These are phyloP conservation scores for Kryptolebias marmoratus DNA, from an alignment of 2,113 vertebrate species.

Conservation along the genomic window DNA sequence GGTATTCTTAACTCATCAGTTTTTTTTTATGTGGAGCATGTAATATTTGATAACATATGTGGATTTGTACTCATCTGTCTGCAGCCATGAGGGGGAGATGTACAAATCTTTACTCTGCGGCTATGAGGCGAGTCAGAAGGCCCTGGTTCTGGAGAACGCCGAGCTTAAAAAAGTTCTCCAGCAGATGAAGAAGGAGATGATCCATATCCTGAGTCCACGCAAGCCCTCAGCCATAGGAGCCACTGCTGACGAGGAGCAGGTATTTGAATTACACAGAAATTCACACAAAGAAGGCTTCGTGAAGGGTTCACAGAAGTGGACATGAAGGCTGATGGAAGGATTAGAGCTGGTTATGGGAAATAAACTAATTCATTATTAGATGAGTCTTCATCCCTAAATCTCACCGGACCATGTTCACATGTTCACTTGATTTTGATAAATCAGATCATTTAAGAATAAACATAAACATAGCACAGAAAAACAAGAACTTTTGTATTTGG, in stretches of 20 bases:
- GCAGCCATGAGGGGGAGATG: slow-evolving; percentile 94
- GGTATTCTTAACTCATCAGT: slow-evolving; percentile 62
- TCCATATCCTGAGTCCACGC: slow-evolving; percentile 89
- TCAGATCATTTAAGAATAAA: too few relatives aligned
- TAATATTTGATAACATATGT: not conserved
- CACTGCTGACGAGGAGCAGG: slow-evolving; percentile 84
- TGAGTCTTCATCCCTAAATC: too few relatives aligned
- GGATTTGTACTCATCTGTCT: slow-evolving; percentile 52
- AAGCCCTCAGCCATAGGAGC: slow-evolving; percentile 83
- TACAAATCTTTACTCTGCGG: slow-evolving; percentile 90
- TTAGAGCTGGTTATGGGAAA: not conserved
- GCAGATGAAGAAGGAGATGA: slow-evolving; percentile 98
- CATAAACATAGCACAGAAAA: too few relatives aligned
- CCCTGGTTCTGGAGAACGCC: slow-evolving; percentile 90
- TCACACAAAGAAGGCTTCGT: not conserved
- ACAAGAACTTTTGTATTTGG: too few relatives aligned
- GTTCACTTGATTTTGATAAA: too few relatives aligned
- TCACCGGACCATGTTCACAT: too few relatives aligned
- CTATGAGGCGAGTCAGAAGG: slow-evolving; percentile 89
- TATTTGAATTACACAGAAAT: slow-evolving; percentile 41
- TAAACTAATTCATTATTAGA: too few relatives aligned
- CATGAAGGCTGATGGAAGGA: not conserved
- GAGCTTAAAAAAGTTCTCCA: slow-evolving; percentile 97
- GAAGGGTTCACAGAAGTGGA: not conserved
- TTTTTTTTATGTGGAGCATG: not conserved